Percentiles rank a stretch among this genome's conserved stretches.
These are phyloP conservation scores for Achatina immaculata DNA, from an alignment of 1,140 invertebrate species.

Conservation along the genomic window DNA sequence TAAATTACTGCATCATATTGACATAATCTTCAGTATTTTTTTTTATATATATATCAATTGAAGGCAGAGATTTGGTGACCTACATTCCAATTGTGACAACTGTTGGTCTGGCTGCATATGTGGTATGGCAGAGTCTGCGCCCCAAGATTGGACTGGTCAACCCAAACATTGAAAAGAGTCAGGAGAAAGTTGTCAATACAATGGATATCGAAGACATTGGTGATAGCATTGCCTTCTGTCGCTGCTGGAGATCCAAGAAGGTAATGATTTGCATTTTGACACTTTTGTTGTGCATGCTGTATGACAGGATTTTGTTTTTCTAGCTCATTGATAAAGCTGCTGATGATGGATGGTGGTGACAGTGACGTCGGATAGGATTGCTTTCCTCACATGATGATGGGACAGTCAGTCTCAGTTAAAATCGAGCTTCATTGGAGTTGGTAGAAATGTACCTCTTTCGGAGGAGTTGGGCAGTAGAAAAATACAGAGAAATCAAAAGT, in stretches of 20 bases:
- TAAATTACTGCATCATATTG: no score
- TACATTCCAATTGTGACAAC: constrained; percentile 33
- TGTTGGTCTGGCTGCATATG: constrained; percentile 27
- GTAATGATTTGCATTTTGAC: constrained; percentile 71
- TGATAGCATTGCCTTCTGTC: constrained; percentile 89
- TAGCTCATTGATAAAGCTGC: background rate
- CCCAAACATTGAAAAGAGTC: constrained; percentile 71
- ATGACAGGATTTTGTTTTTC: background rate
- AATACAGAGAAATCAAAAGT: no score
- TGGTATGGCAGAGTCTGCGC: constrained; percentile 13
- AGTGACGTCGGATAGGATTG: background rate
- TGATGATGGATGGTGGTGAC: background rate
- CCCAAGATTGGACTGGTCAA: constrained; percentile 56
- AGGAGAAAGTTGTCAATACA: constrained; percentile 88
- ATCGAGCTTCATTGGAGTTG: background rate
- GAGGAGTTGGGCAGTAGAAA: no score
- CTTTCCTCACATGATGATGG: background rate
- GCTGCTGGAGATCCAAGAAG: constrained; percentile 94
- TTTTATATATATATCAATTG: background rate
- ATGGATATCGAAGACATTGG: constrained; percentile 94
- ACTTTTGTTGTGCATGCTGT: background rate
- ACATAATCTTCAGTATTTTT: no score
- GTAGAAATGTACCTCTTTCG: no score
- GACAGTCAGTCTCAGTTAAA: background rate
- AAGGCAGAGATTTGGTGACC: constrained; percentile 19